Percentiles rank a stretch among this genome's conserved stretches.
These are phyloP conservation scores for Sceloporus tristichus DNA, from an alignment of 2,113 vertebrate species.

Conservation along the genomic window DNA sequence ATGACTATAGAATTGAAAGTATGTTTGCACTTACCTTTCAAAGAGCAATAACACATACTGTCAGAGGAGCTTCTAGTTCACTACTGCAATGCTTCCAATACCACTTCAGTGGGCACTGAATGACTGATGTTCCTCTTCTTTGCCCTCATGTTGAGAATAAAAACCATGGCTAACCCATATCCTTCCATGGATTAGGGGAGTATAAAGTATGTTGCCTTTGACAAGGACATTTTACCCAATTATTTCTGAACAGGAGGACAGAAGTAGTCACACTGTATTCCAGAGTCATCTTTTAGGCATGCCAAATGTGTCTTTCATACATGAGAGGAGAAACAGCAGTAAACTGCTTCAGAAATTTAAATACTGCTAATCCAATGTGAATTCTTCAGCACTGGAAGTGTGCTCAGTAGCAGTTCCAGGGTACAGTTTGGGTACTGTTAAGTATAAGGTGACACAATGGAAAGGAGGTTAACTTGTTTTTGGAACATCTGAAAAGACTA, in stretches of 20 bases:
- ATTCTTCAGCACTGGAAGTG: neutral
- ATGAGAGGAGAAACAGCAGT: constrained; percentile 9
- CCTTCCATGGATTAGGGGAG: neutral
- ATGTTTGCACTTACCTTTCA: constrained; percentile 18
- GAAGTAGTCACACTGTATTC: neutral
- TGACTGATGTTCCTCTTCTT: constrained; percentile 8
- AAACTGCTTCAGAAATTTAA: neutral
- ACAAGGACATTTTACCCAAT: neutral
- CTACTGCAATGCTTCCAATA: neutral
- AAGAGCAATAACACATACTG: constrained; percentile 5
- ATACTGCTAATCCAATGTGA: neutral
- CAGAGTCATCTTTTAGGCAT: neutral
- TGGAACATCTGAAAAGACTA: no score
- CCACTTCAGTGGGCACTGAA: neutral
- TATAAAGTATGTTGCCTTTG: constrained; percentile 4
- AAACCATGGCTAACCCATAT: neutral
- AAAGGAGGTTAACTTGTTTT: no score
- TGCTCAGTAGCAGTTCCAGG: neutral
- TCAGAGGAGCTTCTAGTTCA: neutral
- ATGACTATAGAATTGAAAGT: neutral
- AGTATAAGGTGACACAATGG: neutral
- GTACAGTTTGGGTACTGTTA: neutral
- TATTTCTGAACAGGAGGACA: constrained; percentile 14
- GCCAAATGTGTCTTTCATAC: neutral
- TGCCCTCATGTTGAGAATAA: constrained; percentile 19